Evolutionary conservation across 2,888 invertebrate species (phyloP).

Genomic region (Terebella lapidaria): DNA sequence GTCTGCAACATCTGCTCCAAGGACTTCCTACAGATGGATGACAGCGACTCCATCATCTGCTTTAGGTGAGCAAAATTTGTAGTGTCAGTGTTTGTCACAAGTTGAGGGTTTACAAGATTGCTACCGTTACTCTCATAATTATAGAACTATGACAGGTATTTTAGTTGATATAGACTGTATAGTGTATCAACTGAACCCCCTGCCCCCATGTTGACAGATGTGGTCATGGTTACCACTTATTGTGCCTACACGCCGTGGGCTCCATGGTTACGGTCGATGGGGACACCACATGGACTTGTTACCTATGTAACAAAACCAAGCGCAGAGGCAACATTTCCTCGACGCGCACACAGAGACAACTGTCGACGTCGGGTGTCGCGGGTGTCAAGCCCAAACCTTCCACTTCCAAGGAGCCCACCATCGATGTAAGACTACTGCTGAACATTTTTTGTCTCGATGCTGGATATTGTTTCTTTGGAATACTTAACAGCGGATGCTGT

Average conservation of each 20-base stretch:
- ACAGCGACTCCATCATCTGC: conserved; percentile 36
- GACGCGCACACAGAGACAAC: conserved; percentile 5
- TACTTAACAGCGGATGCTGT: too few species aligned
- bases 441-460: too few species aligned
- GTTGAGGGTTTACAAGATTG: too few species aligned
- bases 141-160: too few species aligned
- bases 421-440: too few species aligned
- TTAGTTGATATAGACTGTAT: too few species aligned
- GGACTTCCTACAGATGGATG: conserved; percentile 29
- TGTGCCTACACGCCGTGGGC: conserved; percentile 40
- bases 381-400: neutral
- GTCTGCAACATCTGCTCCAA: conserved; percentile 47
- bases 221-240: conserved; percentile 49
- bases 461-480: too few species aligned
- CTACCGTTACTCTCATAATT: too few species aligned
- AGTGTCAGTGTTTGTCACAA: too few species aligned
- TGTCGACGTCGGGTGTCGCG: conserved; percentile 9
- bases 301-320: conserved; percentile 41
- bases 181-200: too few species aligned
- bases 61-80: conserved; percentile 40
- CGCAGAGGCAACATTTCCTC: conserved; percentile 19
- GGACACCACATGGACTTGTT: conserved; percentile 44
- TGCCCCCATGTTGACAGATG: too few species aligned
- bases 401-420: too few species aligned
- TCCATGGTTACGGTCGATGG: conserved; percentile 38